phyloP scores from a whole-genome alignment of 2,113 vertebrate genomes.

The Nycticryphes semicollaris region DNA sequence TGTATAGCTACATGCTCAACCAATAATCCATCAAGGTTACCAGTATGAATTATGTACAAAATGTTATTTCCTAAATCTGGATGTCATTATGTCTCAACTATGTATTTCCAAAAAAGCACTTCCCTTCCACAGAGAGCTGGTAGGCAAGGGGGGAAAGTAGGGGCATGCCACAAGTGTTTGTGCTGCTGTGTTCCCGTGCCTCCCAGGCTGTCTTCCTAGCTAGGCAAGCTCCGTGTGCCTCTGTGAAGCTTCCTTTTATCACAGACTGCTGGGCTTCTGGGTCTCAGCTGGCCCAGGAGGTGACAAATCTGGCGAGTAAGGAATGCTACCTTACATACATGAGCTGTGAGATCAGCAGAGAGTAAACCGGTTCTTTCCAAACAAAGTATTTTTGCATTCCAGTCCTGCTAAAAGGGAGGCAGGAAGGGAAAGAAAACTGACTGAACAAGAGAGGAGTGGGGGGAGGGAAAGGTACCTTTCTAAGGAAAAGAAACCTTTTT shows the following conservation, averaged over 20 bases:
- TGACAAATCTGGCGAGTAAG: background rate
- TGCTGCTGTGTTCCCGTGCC: background rate
- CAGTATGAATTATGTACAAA: slow-evolving; percentile 62
- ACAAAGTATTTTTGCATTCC: background rate
- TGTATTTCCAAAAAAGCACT: slow-evolving; percentile 1
- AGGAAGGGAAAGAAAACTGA: background rate
- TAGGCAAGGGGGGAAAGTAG: background rate
- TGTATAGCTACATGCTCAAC: slow-evolving; percentile 38
- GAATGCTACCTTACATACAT: background rate
- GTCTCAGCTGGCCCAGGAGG: background rate
- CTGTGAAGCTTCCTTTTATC: fast-evolving
- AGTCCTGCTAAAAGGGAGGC: background rate
- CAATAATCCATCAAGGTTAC: slow-evolving; percentile 53
- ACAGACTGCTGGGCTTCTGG: background rate
- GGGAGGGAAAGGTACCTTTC: background rate
- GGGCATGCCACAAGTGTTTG: background rate
- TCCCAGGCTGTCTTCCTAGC: background rate
- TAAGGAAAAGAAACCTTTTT: background rate
- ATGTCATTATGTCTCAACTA: slow-evolving; percentile 35
- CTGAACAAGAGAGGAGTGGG: background rate
- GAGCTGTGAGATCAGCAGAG: background rate
- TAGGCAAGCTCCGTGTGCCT: background rate
- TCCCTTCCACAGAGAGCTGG: background rate
- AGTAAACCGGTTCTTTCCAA: background rate
- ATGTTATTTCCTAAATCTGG: slow-evolving; percentile 43